A percentile compares a stretch with the other conserved stretches of the same genome.
These are phyloP conservation scores for Sinopyrophorus schimmeli DNA, from an alignment of 2,888 invertebrate genomes.

Conservation along the genomic window DNA sequence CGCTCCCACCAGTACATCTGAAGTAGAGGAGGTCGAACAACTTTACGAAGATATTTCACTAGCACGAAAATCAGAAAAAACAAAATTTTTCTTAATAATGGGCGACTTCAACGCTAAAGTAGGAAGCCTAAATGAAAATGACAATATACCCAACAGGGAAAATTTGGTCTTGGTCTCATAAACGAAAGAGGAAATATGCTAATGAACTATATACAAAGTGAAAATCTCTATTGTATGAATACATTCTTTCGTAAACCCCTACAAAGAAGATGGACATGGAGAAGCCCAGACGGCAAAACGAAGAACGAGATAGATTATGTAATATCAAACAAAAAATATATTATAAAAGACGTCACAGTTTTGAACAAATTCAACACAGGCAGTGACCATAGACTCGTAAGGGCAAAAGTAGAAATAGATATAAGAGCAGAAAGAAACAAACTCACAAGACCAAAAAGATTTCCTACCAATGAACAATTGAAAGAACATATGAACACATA, in stretches of 20 bases:
- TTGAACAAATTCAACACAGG: neutral
- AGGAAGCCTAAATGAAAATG: slow-evolving; percentile 2
- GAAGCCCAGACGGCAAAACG: neutral
- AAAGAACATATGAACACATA: neutral
- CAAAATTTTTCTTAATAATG: slow-evolving; percentile 2
- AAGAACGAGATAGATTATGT: slow-evolving; percentile 2
- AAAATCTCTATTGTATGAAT: neutral
- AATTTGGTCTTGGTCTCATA: neutral
- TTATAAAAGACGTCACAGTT: neutral
- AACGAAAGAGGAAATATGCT: neutral
- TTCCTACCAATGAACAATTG: neutral
- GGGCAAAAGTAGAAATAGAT: slow-evolving; percentile 1
- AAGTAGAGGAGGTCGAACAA: neutral
- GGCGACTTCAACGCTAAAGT: slow-evolving; percentile 3
- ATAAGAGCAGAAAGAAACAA: neutral
- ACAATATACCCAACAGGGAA: neutral
- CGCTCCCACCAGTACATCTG: slow-evolving; percentile 1
- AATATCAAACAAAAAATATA: slow-evolving; percentile 1
- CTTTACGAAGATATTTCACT: slow-evolving; percentile 1
- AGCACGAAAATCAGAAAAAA: slow-evolving; percentile 1
- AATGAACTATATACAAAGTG: neutral
- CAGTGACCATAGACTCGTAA: neutral
- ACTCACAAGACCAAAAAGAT: neutral
- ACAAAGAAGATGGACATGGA: slow-evolving; percentile 2
- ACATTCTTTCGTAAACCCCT: neutral